phyloP scores from a whole-genome alignment of 2,888 invertebrate genomes.

The Cremastobaeus sp. region DNA sequence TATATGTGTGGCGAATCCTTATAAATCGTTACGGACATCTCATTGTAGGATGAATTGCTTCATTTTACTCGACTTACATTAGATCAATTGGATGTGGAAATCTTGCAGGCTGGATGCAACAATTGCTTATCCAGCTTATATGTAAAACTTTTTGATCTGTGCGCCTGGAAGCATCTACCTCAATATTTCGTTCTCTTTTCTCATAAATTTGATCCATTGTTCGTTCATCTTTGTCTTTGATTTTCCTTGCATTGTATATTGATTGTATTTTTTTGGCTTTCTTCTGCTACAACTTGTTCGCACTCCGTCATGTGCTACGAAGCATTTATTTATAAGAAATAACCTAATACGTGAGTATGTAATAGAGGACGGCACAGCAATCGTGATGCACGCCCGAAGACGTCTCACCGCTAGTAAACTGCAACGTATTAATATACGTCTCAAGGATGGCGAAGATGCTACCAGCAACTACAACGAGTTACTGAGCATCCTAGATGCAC shows the following conservation, averaged over 20 bases:
- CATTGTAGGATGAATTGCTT: too few relatives aligned
- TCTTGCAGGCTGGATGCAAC: slow-evolving; percentile 6
- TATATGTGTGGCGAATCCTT: too few relatives aligned
- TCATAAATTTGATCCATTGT: slow-evolving; percentile 14
- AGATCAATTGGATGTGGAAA: too few relatives aligned
- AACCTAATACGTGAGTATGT: slow-evolving; percentile 40
- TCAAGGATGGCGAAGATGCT: slow-evolving; percentile 42
- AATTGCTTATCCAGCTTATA: slow-evolving; percentile 15
- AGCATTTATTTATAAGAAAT: slow-evolving; percentile 45
- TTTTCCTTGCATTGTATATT: not conserved
- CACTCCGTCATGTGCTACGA: slow-evolving; percentile 33
- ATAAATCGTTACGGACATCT: too few relatives aligned
- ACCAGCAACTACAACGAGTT: slow-evolving; percentile 35
- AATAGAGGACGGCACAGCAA: slow-evolving; percentile 23
- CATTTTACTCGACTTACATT: slow-evolving; percentile 1
- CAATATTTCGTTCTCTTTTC: too few relatives aligned
- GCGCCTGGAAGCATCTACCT: slow-evolving; percentile 3
- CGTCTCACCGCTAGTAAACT: slow-evolving; percentile 24
- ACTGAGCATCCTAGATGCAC: slow-evolving; percentile 29
- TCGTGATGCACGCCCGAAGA: slow-evolving; percentile 40
- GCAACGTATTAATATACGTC: slow-evolving; percentile 39
- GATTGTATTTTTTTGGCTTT: slow-evolving; percentile 28
- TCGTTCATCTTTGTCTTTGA: slow-evolving; percentile 6
- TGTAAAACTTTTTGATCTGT: slow-evolving; percentile 21
- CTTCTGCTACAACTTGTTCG: slow-evolving; percentile 43